Evolutionary conservation across 2,113 vertebrate genomes (phyloP).

Genomic region (Neopipo cinnamomea): DNA sequence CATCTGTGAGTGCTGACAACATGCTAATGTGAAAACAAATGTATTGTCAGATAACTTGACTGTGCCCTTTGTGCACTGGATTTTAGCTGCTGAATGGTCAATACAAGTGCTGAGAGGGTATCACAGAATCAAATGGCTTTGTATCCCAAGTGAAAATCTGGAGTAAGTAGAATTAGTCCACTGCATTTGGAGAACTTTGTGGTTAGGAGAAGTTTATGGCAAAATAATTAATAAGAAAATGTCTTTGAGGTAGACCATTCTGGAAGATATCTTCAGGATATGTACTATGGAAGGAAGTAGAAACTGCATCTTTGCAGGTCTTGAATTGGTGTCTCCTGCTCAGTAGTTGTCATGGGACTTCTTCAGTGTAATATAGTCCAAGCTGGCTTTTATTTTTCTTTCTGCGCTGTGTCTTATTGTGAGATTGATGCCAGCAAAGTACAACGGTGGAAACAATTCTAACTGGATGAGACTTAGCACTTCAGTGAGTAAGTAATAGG

Average conservation of each 20-base stretch:
- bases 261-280: neutral
- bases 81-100: conserved; percentile 15
- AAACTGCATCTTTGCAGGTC: neutral
- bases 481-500: neutral
- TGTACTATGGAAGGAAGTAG: neutral
- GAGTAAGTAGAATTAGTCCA: neutral
- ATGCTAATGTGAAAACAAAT: conserved; percentile 20
- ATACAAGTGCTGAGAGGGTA: neutral
- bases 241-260: neutral
- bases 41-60: neutral
- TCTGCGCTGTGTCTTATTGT: neutral
- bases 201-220: neutral
- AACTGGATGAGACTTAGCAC: neutral
- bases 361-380: neutral
- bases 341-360: neutral
- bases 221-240: neutral
- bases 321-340: neutral
- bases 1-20: neutral
- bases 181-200: neutral
- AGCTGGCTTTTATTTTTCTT: neutral
- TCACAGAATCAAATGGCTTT: neutral
- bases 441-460: neutral
- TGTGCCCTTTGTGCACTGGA: conserved; percentile 13
- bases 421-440: neutral
- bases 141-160: neutral